Percentiles rank a stretch among this genome's conserved stretches.
Conservation (phyloP, 1,140 invertebrate species). For the Chironomus tepperi region DNA sequence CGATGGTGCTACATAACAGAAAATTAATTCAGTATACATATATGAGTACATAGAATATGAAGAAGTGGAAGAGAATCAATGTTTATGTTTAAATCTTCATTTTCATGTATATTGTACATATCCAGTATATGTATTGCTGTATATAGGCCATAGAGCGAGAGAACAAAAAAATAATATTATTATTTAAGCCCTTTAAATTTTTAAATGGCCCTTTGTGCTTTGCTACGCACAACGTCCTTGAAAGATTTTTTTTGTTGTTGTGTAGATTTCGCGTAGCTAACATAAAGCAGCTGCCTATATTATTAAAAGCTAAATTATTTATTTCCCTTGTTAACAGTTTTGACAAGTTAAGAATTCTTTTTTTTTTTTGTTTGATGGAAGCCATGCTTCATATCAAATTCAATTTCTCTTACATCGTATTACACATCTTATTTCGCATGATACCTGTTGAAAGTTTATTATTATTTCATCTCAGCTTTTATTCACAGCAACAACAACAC, state of each 20-base stretch:
- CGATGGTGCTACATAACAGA: not conserved
- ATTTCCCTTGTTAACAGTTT: too few species aligned
- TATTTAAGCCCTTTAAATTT: not conserved
- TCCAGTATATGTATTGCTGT: not conserved
- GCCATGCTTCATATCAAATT: too few species aligned
- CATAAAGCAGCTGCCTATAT: not conserved
- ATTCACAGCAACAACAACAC: too few species aligned
- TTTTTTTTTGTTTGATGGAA: too few species aligned
- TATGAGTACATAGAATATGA: not conserved
- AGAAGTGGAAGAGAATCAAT: not conserved
- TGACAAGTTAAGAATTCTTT: too few species aligned
- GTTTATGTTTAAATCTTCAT: not conserved
- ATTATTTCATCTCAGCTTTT: not conserved
- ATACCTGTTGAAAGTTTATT: constrained; percentile 2
- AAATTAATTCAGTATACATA: too few species aligned
- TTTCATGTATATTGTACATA: too few species aligned
- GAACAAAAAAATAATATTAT: not conserved
- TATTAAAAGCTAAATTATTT: not conserved
- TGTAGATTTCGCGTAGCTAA: not conserved
- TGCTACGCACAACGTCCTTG: not conserved
- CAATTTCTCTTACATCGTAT: too few species aligned
- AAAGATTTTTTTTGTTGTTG: not conserved
- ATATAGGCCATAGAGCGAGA: not conserved
- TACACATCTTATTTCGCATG: not conserved
- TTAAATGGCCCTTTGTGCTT: constrained; percentile 1